Conservation (phyloP, 92 coral and sea anemone species). For the Bergia puertoricense region DNA sequence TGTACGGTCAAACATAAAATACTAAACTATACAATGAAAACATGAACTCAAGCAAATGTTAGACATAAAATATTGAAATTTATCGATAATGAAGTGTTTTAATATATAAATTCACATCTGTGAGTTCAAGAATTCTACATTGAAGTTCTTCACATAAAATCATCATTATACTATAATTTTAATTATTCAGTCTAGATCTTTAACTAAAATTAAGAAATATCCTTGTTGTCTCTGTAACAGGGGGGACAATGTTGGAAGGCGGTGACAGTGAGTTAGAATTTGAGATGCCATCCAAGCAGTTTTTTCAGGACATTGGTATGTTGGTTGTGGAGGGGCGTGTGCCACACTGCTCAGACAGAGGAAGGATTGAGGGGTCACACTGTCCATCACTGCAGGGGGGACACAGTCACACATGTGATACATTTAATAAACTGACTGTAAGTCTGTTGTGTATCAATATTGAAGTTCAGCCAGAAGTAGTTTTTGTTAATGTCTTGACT, state of each 20-base stretch:
- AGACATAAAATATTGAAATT: no score
- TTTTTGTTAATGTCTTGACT: no score
- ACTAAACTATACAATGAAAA: no score
- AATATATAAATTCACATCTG: no score
- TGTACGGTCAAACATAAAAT: no score
- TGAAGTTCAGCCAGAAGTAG: neutral
- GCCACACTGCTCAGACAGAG: constrained; percentile 78
- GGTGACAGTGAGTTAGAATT: constrained; percentile 75
- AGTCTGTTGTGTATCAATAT: neutral
- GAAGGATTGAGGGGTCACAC: constrained; percentile 80
- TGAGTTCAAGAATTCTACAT: no score
- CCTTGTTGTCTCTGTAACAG: neutral
- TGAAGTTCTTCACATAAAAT: no score
- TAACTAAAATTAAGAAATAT: no score
- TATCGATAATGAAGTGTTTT: no score
- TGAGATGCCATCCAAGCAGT: constrained; percentile 87
- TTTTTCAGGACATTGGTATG: constrained; percentile 90
- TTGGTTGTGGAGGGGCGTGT: constrained; percentile 88
- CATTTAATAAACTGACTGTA: constrained; percentile 30
- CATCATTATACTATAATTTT: no score
- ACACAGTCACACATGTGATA: constrained; percentile 62
- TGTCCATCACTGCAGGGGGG: constrained; percentile 55
- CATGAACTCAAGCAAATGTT: no score
- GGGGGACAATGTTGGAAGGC: constrained; percentile 37
- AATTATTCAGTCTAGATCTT: no score